These are phyloP conservation scores for Drosophila bipectinata DNA, from an alignment of 1,140 invertebrate species.

Conservation along the genomic window DNA sequence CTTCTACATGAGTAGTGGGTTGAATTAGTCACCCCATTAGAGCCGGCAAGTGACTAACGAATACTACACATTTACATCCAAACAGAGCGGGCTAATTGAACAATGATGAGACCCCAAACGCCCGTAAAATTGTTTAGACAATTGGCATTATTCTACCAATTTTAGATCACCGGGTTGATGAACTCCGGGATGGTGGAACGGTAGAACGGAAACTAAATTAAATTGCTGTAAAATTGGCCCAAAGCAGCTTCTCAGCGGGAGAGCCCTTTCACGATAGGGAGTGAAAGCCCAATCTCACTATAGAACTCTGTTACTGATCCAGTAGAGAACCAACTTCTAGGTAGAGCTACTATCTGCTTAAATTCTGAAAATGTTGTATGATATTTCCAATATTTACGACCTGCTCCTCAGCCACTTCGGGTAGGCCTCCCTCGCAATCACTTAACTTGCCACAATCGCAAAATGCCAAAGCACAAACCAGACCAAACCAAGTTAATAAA, in stretches of 20 bases:
- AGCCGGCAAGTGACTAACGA: constrained; percentile 50
- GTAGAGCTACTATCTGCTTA: no score
- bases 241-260: constrained; percentile 19
- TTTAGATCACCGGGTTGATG: constrained; percentile 39
- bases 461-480: constrained; percentile 44
- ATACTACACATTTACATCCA: constrained; percentile 15
- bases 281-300: constrained; percentile 27
- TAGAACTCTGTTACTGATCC: constrained; percentile 3
- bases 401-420: background rate
- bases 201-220: constrained; percentile 54
- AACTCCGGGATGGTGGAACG: constrained; percentile 11
- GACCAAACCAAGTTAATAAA: constrained; percentile 63
- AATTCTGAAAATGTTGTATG: no score
- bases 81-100: constrained; percentile 27
- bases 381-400: constrained; percentile 3
- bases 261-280: constrained; percentile 31
- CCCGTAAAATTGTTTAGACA: constrained; percentile 37
- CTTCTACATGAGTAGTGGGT: constrained; percentile 12
- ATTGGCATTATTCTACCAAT: constrained; percentile 23
- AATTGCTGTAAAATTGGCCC: constrained; percentile 51
- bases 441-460: constrained; percentile 25
- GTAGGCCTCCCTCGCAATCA: constrained; percentile 1
- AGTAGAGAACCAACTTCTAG: no score
- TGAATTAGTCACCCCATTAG: constrained; percentile 54
- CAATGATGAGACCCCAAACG: constrained; percentile 25